Base-by-base conservation (phyloP, 2,888 invertebrate genomes). In the Yponomeuta malinellus region DNA sequence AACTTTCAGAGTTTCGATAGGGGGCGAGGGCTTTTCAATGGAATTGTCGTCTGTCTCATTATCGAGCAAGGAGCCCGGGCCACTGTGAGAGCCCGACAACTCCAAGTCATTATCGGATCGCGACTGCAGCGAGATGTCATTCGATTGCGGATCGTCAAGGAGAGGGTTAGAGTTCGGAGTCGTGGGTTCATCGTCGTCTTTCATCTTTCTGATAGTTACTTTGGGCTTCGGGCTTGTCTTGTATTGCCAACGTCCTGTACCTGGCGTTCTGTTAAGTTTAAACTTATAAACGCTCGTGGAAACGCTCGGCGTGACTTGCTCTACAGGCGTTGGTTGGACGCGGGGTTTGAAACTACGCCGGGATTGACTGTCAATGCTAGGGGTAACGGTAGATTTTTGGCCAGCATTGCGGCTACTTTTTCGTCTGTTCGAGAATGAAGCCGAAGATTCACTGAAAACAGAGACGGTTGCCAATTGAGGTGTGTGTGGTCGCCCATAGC, bases 161-260 rank as follows among this genome's bases (percentile, higher is more conserved):
- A 91, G 84, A 73, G 90, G 86, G 73, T 90, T 89, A 48, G 87
- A 76, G 73, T 88, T 86, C 31, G 91, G 91, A 70, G 92, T 92
- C 73, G 92, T 90, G 79, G 87, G 90, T 37, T 90, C 90, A 72
- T 94, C 93, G 72, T 93, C 94, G 71, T 93, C 93, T 71, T 92
- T 93, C 77, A 94, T 93, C 81, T 96, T 96, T 71, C 96, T 93
- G 75, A 97, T 97, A 70, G 95, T 95, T 10, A 97, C 95, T 83
- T 97, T 94, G 4, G 97, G 97, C 84, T 97, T 97, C 0, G 97
- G 95, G 37, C 97, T 96, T 10, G 97, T 97, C 88, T 97, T 97
- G 86, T 97, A 97, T 78, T 97, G 96, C 97, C 97, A 97, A 76
- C 97, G 94, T 71, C 97, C 97, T 67, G 96, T 95, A 5, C 97